Base-by-base conservation (phyloP, 1,140 invertebrate species). In the Archivesica marissinica region DNA sequence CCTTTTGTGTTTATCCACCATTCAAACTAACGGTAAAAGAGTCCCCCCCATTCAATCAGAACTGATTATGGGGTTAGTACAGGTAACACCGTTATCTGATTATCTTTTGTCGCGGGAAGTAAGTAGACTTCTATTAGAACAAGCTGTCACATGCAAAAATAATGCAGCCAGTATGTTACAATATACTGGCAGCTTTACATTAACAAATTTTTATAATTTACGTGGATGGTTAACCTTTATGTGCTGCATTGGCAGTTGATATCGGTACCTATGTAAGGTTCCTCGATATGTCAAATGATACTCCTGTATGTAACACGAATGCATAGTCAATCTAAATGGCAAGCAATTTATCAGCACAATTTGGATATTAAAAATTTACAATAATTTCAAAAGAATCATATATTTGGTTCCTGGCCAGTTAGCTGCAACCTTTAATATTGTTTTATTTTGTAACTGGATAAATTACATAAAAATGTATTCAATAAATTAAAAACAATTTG, bases 61-160 rank as follows among this genome's bases (percentile, higher is more conserved):
- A 79, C 78, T 80, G 85, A 86, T 86, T 80, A 86, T 35, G 52
- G 28, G 68, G 41, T 75, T 64, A 80, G 72, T 72, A 74, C 54
- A 75, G 77, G 85, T 75, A 79, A 72, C n/a, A 68, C 39, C 35
- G 59, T 76, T 80, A 75, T 80, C 70, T 59, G 54, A 64, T 77
- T 81, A 81, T 52, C 41, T 74, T 39, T 23, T 28, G 30, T 52
- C 64, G 85, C 85, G 85, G 85, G 85, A 86, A 86, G 76, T 86
- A 33, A 41, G 56, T 28, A 70, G 52, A 52, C 47, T 59, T 54
- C 70, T 30, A 2, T 35, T n/a, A 56, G 11, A 33, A 74, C 85
- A 64, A 61, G 85, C 76, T 23, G 11, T 41, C 68, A 86, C 85
- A 86, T 61, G 85, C 64, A 47, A 52, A 35, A 33, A 79, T 38